Evolutionary conservation across 2,113 vertebrate genomes (phyloP), one percentile per base, ranked within the genome.

Genomic region (Ptychochromis oligacanthus): DNA sequence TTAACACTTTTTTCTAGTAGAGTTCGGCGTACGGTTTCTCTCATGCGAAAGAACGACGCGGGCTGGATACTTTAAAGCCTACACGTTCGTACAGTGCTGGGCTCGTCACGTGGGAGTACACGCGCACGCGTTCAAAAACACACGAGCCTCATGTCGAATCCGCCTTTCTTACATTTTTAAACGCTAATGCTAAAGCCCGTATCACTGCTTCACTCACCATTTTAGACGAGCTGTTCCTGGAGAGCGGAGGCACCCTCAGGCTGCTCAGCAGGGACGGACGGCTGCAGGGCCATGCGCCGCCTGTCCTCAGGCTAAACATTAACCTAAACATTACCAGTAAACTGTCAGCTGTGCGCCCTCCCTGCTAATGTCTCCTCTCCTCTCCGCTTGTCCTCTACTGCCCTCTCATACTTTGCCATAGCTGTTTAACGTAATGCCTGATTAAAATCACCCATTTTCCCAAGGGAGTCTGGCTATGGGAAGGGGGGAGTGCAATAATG

Each of bases 201-300:
- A n/a, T 61, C 40, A 22, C 9, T 15, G 12, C 22, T 31, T 12
- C 7, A 76, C 95, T 95, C 93, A 96, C 96, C 96, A 96, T 96
- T 31, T 93, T 94, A 3, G 92, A 87, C 1, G 91, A 61, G 31
- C 4, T 14, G 74, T 61, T 76, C 67, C 84, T 82, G 62, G 22
- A 46, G 28, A 77, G 52, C 24, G 43, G 28, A 28, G 83, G 76
- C 56, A 77, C 79, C 58, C 65, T 64, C 34, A 72, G 36, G 38
- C 79, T 64, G 65, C 52, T 62, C 54, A 84, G 81, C 38, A 75
- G 49, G 10, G 22, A 26, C 31, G 89, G 22, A 77, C 76, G 31
- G 31, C 52, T 62, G 43, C 89, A 61, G 58, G 81, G 78, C 87
- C 86, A 88, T 26, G 60, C 75, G 56, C 82, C 34, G 82, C 82